phyloP scores from a whole-genome alignment of 2,797 vertebrate genomes.

The Enteromius argenteus region DNA sequence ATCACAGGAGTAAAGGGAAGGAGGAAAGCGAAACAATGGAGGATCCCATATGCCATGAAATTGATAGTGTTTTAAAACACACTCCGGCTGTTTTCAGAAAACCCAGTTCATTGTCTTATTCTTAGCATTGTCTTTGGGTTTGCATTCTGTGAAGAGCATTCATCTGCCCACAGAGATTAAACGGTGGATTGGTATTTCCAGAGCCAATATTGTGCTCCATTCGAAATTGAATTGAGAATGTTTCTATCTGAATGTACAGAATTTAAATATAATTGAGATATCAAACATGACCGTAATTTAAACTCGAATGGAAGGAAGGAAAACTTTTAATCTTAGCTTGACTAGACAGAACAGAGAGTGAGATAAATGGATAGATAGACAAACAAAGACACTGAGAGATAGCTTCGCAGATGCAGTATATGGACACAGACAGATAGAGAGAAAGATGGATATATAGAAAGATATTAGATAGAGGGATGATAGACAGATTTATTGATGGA shows the following conservation, averaged over 20 bases:
- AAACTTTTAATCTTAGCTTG: neutral
- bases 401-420: neutral
- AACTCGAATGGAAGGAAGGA: neutral
- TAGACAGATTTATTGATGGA: neutral
- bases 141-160: constrained; percentile 18
- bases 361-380: neutral
- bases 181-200: constrained; percentile 4
- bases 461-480: neutral
- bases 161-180: constrained; percentile 13
- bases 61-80: constrained; percentile 2
- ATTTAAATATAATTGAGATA: neutral
- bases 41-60: constrained; percentile 3
- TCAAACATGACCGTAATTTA: neutral
- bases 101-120: constrained; percentile 5
- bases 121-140: constrained; percentile 28
- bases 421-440: neutral
- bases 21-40: neutral
- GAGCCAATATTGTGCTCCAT: neutral
- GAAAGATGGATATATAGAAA: neutral
- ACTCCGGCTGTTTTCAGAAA: neutral
- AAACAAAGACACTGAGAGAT: neutral
- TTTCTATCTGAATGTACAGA: neutral
- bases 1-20: constrained; percentile 26
- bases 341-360: neutral
- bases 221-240: neutral